Evolutionary conservation across 35 echinoderm and acorn worm genomes (phyloP).

Genomic region (Patiria miniata): DNA sequence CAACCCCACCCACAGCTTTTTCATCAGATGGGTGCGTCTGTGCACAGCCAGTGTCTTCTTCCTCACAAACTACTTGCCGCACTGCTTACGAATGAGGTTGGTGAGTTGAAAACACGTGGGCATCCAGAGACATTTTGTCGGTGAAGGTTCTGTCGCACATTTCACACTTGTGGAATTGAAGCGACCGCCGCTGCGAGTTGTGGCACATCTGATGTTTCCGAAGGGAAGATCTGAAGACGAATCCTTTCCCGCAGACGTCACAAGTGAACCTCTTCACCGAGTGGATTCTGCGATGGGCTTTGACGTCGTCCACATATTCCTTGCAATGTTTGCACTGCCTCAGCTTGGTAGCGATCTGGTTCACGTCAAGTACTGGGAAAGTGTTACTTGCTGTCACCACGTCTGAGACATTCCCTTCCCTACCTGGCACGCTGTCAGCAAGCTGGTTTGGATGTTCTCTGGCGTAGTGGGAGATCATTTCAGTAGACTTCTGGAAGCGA

Average conservation of each 20-base stretch:
- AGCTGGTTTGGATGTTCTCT: neutral
- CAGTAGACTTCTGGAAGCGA: neutral
- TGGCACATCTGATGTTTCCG: slow-evolving; percentile 8
- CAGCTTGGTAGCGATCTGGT: neutral
- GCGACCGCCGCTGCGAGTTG: neutral
- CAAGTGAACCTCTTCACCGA: slow-evolving; percentile 20
- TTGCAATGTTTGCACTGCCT: slow-evolving; percentile 36
- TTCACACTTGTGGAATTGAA: slow-evolving; percentile 40
- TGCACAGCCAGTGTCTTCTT: slow-evolving; percentile 33
- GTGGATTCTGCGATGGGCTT: slow-evolving; percentile 39
- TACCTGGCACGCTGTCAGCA: neutral
- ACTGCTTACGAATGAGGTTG: slow-evolving; percentile 59
- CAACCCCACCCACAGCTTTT: slow-evolving; percentile 78
- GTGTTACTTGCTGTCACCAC: neutral
- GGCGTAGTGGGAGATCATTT: neutral
- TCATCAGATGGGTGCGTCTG: slow-evolving; percentile 47
- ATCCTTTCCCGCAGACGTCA: neutral
- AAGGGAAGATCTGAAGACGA: neutral
- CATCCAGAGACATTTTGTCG: slow-evolving; percentile 35
- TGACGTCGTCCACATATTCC: slow-evolving; percentile 51
- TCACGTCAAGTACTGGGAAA: neutral
- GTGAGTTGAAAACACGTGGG: slow-evolving; percentile 44
- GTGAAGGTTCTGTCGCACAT: slow-evolving; percentile 62
- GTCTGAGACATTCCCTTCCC: neutral
- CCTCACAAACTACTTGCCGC: slow-evolving; percentile 65